phyloP scores from a whole-genome alignment of 2,888 invertebrate species.

The Noctua comes region DNA sequence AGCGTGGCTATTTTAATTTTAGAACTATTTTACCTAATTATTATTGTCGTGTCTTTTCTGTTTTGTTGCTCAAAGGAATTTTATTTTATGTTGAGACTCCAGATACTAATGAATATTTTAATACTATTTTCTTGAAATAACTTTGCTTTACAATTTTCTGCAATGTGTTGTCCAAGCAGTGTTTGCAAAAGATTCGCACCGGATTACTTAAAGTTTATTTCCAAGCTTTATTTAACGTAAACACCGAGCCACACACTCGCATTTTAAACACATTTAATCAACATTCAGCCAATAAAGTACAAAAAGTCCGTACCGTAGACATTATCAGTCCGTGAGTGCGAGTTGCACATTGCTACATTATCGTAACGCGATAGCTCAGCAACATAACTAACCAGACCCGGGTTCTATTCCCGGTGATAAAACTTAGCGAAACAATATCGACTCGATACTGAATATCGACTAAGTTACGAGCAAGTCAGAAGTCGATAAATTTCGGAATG shows the following conservation, averaged over 20 bases:
- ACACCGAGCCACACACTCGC: conserved; percentile 34
- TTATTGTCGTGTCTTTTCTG: conserved; percentile 48
- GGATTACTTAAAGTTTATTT: conserved; percentile 36
- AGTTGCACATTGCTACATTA: conserved; percentile 78
- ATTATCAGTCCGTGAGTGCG: conserved; percentile 67
- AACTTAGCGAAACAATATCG: conserved; percentile 84
- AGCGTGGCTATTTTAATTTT: conserved; percentile 69
- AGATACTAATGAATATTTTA: conserved; percentile 4
- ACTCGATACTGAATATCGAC: conserved; percentile 83
- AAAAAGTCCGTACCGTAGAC: conserved; percentile 59
- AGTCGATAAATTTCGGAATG: conserved; percentile 70
- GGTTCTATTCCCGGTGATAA: conserved; percentile 83
- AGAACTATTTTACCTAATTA: conserved; percentile 66
- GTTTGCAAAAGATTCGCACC: conserved; percentile 16
- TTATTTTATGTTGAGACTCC: conserved; percentile 15
- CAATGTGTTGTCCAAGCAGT: conserved; percentile 1
- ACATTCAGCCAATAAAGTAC: conserved; percentile 59
- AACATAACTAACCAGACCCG: conserved; percentile 81
- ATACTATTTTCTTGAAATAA: conserved; percentile 5
- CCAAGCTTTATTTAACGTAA: conserved; percentile 39
- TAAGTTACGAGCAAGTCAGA: conserved; percentile 76
- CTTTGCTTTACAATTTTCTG: conserved; percentile 1
- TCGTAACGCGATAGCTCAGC: conserved; percentile 82
- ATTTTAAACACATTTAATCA: conserved; percentile 63
- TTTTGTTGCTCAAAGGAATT: conserved; percentile 26